A percentile compares a stretch with the other conserved stretches of the same genome.
Evolutionary conservation across 2,113 vertebrate genomes (phyloP).

Genomic region (Pholis gunnellus): DNA sequence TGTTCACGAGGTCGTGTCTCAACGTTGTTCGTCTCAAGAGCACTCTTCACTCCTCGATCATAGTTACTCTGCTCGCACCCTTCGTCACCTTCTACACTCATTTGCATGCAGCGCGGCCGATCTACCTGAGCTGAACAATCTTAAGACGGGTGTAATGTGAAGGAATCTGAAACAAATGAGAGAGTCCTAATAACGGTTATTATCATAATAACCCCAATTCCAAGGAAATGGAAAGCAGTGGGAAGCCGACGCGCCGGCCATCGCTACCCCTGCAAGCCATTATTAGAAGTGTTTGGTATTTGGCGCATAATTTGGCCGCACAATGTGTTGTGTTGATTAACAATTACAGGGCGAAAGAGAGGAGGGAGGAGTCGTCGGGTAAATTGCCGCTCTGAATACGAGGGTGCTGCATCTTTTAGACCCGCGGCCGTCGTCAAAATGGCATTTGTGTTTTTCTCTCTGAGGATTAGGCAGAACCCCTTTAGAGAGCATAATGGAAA

Average conservation of each 20-base stretch:
- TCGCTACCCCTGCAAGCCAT: slow-evolving; percentile 54
- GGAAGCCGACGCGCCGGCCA: slow-evolving; percentile 41
- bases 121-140: slow-evolving; percentile 18
- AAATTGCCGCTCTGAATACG: slow-evolving; percentile 64
- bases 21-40: not conserved
- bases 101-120: slow-evolving; percentile 17
- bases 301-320: slow-evolving; percentile 61
- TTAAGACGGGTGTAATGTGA: slow-evolving; percentile 31
- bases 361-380: slow-evolving; percentile 53
- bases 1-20: not conserved
- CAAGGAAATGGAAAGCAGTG: slow-evolving; percentile 79
- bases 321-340: slow-evolving; percentile 78
- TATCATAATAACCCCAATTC: slow-evolving; percentile 76
- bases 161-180: slow-evolving; percentile 67
- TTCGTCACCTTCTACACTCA: slow-evolving; percentile 12
- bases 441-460: slow-evolving; percentile 75
- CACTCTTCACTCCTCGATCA: not conserved
- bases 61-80: not conserved
- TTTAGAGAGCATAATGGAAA: slow-evolving; percentile 79
- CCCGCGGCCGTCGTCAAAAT: slow-evolving; percentile 64
- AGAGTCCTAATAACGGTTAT: slow-evolving; percentile 75
- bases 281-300: slow-evolving; percentile 71
- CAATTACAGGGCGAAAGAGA: slow-evolving; percentile 70
- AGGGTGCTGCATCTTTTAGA: slow-evolving; percentile 62
- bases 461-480: slow-evolving; percentile 79